Conservation (phyloP, 1,140 invertebrate genomes). For the Drosophila kanapiae region DNA sequence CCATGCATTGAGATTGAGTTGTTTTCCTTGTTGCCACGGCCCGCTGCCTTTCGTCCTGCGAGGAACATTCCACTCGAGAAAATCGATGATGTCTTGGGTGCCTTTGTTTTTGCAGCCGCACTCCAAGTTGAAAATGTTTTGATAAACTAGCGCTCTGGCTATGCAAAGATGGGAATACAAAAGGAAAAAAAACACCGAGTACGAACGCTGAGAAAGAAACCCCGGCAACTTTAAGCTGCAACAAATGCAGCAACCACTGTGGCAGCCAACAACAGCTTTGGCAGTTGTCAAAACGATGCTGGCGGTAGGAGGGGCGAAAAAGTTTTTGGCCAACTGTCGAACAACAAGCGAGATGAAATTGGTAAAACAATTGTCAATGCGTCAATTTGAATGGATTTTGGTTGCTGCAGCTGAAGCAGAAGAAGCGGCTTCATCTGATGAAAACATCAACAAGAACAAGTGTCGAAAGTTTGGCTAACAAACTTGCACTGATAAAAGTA, state of each 20-base stretch:
- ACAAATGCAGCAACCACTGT: constrained; percentile 55
- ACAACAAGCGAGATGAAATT: constrained; percentile 70
- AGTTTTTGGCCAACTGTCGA: constrained; percentile 60
- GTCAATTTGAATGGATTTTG: constrained; percentile 74
- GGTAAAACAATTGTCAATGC: constrained; percentile 79
- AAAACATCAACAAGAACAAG: constrained; percentile 53
- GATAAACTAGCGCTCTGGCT: constrained; percentile 74
- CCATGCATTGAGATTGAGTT: constrained; percentile 80
- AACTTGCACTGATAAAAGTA: constrained; percentile 21
- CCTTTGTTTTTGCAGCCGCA: constrained; percentile 80
- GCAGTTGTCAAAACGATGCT: constrained; percentile 64
- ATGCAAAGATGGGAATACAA: constrained; percentile 36
- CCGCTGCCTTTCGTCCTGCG: background rate
- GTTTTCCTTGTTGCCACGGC: constrained; percentile 52
- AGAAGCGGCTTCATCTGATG: constrained; percentile 24
- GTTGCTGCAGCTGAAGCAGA: constrained; percentile 14
- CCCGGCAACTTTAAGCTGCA: constrained; percentile 65
- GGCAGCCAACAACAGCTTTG: constrained; percentile 37
- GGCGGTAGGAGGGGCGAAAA: constrained; percentile 11
- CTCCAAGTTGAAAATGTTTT: constrained; percentile 81
- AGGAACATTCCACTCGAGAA: constrained; percentile 58
- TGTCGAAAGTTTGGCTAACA: constrained; percentile 31
- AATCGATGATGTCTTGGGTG: constrained; percentile 73
- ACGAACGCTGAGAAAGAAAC: constrained; percentile 6
- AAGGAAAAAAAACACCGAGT: constrained; percentile 1